Evolutionary conservation across 2,797 vertebrate genomes (phyloP), one percentile per base, ranked within the genome.

Genomic region (Hapalemur alaotrensis): DNA sequence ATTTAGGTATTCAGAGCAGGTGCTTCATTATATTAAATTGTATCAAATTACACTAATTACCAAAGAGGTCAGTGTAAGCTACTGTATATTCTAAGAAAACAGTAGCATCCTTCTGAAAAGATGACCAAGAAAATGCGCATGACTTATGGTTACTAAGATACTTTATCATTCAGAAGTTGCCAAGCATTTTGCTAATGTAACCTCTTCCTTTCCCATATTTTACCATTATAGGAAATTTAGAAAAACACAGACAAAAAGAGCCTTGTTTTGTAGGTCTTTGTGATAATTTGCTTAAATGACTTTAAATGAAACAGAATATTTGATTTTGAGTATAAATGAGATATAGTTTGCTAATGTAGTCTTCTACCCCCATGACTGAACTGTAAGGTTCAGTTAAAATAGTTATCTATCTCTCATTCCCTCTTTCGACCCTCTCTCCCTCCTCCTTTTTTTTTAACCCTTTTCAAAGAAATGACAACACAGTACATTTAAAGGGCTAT

Each of bases 11-110:
- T 97, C 93, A 97, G 94, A 96, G 81, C 94, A 97, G 84, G 95
- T 95, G 93, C 81, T 95, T 95, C 69, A 93, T 90, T 96, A 92
- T 85, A 69, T 93, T 94, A 84, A 93, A 96, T 96, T 94, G 85
- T 92, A 92, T 96, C 87, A 97, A 97, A 97, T 97, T 95, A 95
- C 41, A 85, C 69, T 96, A 96, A 97, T 96, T 96, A 97, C 72
- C 85, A 80, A 91, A 96, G 96, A 96, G 72, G 91, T 89, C 86
- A 96, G 59, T 69, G 89, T 88, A 93, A 96, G 95, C 87, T 91
- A 54, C 76, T 28, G n/a, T 54, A 43, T 82, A 86, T 57, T 61
- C 43, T 87, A 89, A 28, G 28, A 70, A 94, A 95, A 76, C 22
- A 11, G 57, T 48, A 79, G 52, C 84, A 48, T 63, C 35, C 32